A percentile compares a stretch with the other conserved stretches of the same genome.
Conservation (phyloP, 2,888 invertebrate genomes). For the Phania funesta region DNA sequence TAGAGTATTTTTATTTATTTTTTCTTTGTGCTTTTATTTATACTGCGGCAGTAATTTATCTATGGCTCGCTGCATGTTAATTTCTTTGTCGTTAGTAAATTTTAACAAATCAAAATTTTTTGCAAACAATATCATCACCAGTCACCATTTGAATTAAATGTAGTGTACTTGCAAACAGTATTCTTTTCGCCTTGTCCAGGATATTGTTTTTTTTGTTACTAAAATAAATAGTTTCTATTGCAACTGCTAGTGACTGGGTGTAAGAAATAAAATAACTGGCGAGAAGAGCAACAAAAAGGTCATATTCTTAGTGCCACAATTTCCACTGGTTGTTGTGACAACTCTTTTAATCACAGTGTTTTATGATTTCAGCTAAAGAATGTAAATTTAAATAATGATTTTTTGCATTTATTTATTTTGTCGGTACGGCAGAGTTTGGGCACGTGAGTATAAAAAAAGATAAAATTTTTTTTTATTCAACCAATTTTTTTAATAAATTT, state of each 20-base stretch:
- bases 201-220: slow-evolving; percentile 21
- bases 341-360: slow-evolving; percentile 43
- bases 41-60: slow-evolving; percentile 63
- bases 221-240: slow-evolving; percentile 46
- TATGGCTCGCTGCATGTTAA: slow-evolving; percentile 63
- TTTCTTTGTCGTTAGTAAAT: slow-evolving; percentile 65
- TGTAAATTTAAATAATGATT: neutral
- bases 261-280: neutral
- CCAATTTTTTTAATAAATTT: too few relatives aligned
- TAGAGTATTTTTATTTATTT: slow-evolving; percentile 3
- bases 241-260: slow-evolving; percentile 18
- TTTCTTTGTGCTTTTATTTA: slow-evolving; percentile 20
- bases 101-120: slow-evolving; percentile 64
- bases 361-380: slow-evolving; percentile 25
- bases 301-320: slow-evolving; percentile 15
- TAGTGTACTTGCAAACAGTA: slow-evolving; percentile 6
- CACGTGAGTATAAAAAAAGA: too few relatives aligned
- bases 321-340: slow-evolving; percentile 35
- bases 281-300: slow-evolving; percentile 3
- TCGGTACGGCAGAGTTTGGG: neutral
- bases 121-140: slow-evolving; percentile 53
- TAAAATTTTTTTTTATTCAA: too few relatives aligned
- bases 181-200: slow-evolving; percentile 1
- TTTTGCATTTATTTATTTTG: neutral
- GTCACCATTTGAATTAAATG: neutral